Evolutionary conservation across 2,113 vertebrate genomes (phyloP).

Genomic region (Laticauda colubrina): DNA sequence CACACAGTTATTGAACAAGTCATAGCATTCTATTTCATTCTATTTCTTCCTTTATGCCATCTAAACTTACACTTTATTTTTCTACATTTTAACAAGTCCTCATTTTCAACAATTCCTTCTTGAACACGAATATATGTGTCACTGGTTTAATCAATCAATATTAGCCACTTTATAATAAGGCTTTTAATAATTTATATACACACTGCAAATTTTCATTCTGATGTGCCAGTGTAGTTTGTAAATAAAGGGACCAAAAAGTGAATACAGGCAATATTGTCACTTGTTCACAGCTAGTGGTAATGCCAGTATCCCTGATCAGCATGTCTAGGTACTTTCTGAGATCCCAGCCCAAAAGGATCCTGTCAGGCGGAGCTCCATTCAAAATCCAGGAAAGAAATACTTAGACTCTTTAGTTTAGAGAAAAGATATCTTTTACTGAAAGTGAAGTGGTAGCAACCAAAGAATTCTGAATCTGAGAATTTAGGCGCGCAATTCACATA

Average conservation of each 20-base stretch:
- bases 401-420: no score
- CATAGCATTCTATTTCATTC: neutral
- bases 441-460: no score
- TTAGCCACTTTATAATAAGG: neutral
- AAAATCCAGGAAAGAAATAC: no score
- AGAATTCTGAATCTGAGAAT: no score
- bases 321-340: neutral
- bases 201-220: neutral
- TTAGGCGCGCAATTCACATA: no score
- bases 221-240: neutral
- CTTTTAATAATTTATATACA: neutral
- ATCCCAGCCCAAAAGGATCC: neutral
- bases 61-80: neutral
- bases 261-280: neutral
- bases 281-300: neutral
- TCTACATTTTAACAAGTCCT: neutral
- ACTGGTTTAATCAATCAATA: neutral
- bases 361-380: no score
- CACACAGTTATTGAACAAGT: neutral
- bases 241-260: neutral
- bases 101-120: neutral
- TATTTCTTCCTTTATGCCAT: neutral
- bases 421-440: no score
- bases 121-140: neutral
- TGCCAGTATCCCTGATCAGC: neutral